Percentiles rank a stretch among this genome's conserved stretches.
Conservation (phyloP, 30 jellyfish, hydroid and myxozoan species). For the Hydractinia symbiolongicarpus region DNA sequence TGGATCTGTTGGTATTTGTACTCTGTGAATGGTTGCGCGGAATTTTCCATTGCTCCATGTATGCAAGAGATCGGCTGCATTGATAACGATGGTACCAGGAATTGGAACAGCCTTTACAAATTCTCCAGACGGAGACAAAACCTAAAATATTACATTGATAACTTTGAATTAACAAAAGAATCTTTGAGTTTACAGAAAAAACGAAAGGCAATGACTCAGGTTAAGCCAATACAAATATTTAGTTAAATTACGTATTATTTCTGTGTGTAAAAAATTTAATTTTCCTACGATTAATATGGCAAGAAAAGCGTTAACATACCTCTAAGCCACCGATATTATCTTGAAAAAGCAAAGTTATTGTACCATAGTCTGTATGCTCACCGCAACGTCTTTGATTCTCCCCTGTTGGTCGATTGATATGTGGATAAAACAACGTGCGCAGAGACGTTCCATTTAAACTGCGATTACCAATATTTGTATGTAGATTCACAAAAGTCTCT, state of each 20-base stretch:
- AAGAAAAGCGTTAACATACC: not conserved
- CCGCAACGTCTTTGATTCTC: constrained; percentile 32
- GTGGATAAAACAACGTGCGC: constrained; percentile 30
- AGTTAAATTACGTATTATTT: no score
- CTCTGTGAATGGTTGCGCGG: constrained; percentile 23
- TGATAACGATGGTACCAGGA: constrained; percentile 35
- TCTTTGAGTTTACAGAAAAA: no score
- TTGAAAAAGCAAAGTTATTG: constrained; percentile 33
- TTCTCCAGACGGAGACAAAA: constrained; percentile 20
- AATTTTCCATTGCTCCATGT: constrained; percentile 23
- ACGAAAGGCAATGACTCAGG: no score
- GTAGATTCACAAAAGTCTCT: constrained; percentile 21
- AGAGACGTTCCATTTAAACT: constrained; percentile 21
- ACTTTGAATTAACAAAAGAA: no score
- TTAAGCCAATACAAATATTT: no score
- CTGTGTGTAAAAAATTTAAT: no score
- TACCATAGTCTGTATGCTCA: constrained; percentile 43
- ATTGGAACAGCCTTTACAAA: constrained; percentile 31
- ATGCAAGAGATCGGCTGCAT: constrained; percentile 23
- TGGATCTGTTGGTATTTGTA: not conserved
- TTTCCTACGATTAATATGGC: no score
- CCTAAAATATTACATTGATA: not conserved
- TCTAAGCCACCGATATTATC: constrained; percentile 34
- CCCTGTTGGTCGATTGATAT: not conserved
- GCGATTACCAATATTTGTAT: constrained; percentile 14